Base-by-base conservation (phyloP, 2,888 invertebrate genomes). In the Hoplodrina ambigua region DNA sequence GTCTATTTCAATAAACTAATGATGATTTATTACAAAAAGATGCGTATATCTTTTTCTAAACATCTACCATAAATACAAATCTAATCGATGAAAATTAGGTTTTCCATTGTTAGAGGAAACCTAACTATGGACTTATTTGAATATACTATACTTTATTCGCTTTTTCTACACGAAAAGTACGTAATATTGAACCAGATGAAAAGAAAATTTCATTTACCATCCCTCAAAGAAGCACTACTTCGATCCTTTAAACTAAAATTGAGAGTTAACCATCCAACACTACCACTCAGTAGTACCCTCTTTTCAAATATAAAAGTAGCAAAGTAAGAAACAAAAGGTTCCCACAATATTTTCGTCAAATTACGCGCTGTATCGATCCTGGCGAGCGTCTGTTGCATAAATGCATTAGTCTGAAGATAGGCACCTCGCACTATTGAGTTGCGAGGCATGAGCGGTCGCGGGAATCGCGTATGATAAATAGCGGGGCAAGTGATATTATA, bases 391-490 rank as follows among this genome's bases (percentile, higher is more conserved):
- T 95, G 92, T 90, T 95, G 95, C 94, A 95, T 95, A 94, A 95
- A 95, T 95, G 95, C 95, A 95, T 95, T 95, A 95, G 94, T 80
- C 93, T 93, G 94, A 94, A 94, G 95, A 93, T 94, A 94, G 94
- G 92, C 93, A 92, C 94, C 93, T 93, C 92, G 90, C 90, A 86
- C 89, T 89, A 87, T 83, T 66, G 80, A 62, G 87, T 87, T 6
- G 5, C 73, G 65, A 75, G 84, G 2, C 0, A 84, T 2, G 44
- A 61, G 85, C 67, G 75, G 7, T 1, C 79, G 88, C 89, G 87
- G 63, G 15, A 30, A 30, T 2, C 0, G n/a, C 17, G 67, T 61
- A 44, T n/a, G 33, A 30, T 50, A n/a, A 19, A 33, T 53, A 67
- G 69, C 66, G 44, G 41, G 20, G 57, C 37, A n/a, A 20, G 13